Evolutionary conservation across 2,797 vertebrate genomes (phyloP), one percentile per base, ranked within the genome.

Genomic region (Spondyliosoma cantharus): DNA sequence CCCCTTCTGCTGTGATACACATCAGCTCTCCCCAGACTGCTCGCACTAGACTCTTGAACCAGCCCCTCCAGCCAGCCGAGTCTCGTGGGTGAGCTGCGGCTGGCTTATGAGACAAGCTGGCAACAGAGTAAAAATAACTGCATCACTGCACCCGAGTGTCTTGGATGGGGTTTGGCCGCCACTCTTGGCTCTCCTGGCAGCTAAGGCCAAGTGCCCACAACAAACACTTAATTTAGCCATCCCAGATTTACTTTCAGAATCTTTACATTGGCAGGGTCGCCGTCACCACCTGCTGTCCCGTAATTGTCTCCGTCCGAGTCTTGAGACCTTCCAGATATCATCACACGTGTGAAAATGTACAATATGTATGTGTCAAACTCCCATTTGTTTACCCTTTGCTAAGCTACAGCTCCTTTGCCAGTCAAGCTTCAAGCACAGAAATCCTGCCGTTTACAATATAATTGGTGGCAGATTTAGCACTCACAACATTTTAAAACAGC

Each of bases 101-200:
- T 68, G 62, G 68, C 58, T 79, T 49, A 29, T 49, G 64, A 63
- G n/a, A 63, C 56, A 17, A 53, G 27, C 46, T 72, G 62, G 22
- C 68, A 62, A 42, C 8, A 61, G 58, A 76, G 27, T 76, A 57
- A 62, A 79, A 75, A 59, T 63, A 22, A 57, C 57, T 71, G 56
- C 81, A 46, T 58, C 62, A 15, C 49, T 75, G 76, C 61, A 71
- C 25, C 46, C 3, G 0, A 71, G 56, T 37, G 61, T 45, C 29
- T 57, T 20, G 32, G 24, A 58, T 15, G 53, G 24, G 19, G 20
- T 60, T 60, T 60, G 48, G 66, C 32, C n/a, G 48, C 46, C 25
- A 22, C 22, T 57, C 56, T 45, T 71, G 62, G 52, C 62, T 68
- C 62, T 68, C 46, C 68, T 15, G 3, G 46, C 76, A 68, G 53